phyloP scores from a whole-genome alignment of 2,888 invertebrate species.

The Lamellibrachia satsuma region DNA sequence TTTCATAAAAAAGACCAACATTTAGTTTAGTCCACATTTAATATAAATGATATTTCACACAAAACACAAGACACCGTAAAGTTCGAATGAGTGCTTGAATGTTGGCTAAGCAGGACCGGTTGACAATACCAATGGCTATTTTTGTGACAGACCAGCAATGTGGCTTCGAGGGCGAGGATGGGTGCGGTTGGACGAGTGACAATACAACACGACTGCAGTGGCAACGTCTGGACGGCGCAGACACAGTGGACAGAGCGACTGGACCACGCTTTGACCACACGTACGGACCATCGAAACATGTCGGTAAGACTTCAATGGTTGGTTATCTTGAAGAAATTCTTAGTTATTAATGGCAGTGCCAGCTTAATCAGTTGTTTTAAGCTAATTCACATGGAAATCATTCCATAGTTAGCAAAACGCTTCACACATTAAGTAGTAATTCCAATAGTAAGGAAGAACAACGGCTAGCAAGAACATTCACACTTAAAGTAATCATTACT shows the following conservation, averaged over 20 bases:
- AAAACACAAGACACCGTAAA: background rate
- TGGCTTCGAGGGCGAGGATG: conserved; percentile 24
- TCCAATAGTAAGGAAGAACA: too few species aligned
- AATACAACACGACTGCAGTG: conserved; percentile 20
- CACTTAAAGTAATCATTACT: too few species aligned
- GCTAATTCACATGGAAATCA: too few species aligned
- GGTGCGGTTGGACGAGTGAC: conserved; percentile 33
- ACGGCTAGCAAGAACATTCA: too few species aligned
- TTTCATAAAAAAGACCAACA: too few species aligned
- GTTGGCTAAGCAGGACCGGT: background rate
- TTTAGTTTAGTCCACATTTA: too few species aligned
- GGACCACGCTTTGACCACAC: conserved; percentile 36
- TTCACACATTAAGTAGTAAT: too few species aligned
- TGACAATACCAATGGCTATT: background rate
- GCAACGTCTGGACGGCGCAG: conserved; percentile 26
- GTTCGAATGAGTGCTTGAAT: background rate
- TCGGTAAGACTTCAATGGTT: conserved; percentile 21
- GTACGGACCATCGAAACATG: conserved; percentile 35
- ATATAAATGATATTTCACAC: too few species aligned
- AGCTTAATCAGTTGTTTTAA: too few species aligned
- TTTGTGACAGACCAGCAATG: conserved; percentile 24
- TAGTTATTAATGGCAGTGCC: too few species aligned
- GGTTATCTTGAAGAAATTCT: too few species aligned
- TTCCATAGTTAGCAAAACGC: background rate
- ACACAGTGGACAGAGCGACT: conserved; percentile 18